phyloP scores from a whole-genome alignment of 2,113 vertebrate genomes.

The Acanthisitta chloris region DNA sequence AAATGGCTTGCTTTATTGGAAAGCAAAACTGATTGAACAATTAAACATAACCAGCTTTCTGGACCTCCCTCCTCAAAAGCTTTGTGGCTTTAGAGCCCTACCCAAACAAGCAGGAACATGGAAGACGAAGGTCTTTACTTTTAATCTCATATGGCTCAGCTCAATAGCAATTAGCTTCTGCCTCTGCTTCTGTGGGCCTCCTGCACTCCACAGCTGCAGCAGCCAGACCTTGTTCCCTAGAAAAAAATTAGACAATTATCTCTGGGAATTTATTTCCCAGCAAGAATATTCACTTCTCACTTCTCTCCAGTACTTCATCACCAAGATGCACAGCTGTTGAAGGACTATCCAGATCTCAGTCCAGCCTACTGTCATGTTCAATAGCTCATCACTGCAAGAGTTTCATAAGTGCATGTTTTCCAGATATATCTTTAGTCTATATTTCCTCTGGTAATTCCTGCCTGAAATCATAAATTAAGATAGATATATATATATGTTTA shows the following conservation, averaged over 20 bases:
- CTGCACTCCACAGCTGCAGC: conserved; percentile 38
- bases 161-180: conserved; percentile 41
- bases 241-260: conserved; percentile 44
- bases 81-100: background rate
- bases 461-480: conserved; percentile 5
- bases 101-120: background rate
- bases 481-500: background rate
- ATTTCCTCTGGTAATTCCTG: conserved; percentile 24
- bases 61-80: background rate
- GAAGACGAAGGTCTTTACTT: background rate
- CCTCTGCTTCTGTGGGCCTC: conserved; percentile 55
- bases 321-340: conserved; percentile 54
- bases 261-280: conserved; percentile 59
- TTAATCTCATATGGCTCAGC: background rate
- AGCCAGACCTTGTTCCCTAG: conserved; percentile 23
- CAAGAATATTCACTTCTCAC: conserved; percentile 44
- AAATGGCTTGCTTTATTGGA: background rate
- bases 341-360: conserved; percentile 56
- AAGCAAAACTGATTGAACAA: background rate
- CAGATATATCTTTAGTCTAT: background rate
- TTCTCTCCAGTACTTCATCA: conserved; percentile 58
- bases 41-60: background rate
- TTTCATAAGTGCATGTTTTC: background rate
- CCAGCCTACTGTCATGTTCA: conserved; percentile 59
- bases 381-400: conserved; percentile 23